These are phyloP conservation scores for Ianthella basta DNA, from an alignment of 37 sponge, comb jelly and placozoan species.

Conservation along the genomic window DNA sequence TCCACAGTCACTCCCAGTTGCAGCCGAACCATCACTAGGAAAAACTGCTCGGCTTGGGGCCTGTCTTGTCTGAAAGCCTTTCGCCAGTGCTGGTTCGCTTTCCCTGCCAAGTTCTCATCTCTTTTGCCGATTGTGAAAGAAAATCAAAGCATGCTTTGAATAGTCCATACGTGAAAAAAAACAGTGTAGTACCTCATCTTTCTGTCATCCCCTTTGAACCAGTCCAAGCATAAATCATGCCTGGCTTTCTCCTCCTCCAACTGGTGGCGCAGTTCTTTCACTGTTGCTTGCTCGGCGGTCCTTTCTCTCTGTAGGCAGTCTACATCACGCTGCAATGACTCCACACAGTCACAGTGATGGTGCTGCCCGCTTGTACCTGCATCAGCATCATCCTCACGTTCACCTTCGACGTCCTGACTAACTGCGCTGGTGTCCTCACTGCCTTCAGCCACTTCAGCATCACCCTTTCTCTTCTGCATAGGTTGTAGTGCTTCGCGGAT, in stretches of 20 bases:
- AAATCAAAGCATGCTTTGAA: conserved; percentile 21
- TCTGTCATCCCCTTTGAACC: too few relatives aligned
- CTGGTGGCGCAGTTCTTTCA: not conserved
- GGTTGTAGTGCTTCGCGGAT: too few relatives aligned
- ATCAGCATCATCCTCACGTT: too few relatives aligned
- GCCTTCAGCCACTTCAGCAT: too few relatives aligned
- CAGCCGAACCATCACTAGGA: not conserved
- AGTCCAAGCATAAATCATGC: not conserved
- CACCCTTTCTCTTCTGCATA: too few relatives aligned
- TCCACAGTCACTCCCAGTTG: not conserved
- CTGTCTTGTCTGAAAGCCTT: not conserved
- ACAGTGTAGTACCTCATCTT: too few relatives aligned
- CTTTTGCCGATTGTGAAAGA: not conserved
- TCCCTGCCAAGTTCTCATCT: conserved; percentile 20
- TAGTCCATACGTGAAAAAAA: conserved; percentile 6
- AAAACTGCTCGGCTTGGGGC: not conserved
- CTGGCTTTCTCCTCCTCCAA: not conserved
- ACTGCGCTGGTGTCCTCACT: too few relatives aligned
- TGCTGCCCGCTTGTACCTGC: too few relatives aligned
- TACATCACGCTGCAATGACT: not conserved
- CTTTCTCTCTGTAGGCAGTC: not conserved
- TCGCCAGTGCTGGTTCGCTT: not conserved
- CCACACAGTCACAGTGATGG: too few relatives aligned
- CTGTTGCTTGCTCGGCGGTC: not conserved
- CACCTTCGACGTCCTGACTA: too few relatives aligned